Evolutionary conservation across 2,113 vertebrate genomes (phyloP), one percentile per base, ranked within the genome.

Genomic region (Misgurnus mizolepis): DNA sequence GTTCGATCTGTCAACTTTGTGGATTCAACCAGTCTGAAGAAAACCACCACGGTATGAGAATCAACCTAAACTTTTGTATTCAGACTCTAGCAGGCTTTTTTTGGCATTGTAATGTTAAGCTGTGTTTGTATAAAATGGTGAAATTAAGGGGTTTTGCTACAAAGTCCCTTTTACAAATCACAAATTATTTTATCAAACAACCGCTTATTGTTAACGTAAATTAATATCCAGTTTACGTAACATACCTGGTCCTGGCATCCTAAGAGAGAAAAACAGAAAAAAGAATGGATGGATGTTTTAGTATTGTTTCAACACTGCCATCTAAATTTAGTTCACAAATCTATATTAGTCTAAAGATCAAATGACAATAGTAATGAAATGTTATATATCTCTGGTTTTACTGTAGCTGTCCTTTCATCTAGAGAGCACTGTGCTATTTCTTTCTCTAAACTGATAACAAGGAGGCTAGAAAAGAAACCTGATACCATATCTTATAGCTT

Each of bases 21-120:
- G 98, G 98, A 70, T 99, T 99, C 93, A 99, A 99, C 90, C 98
- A 99, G 87, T 96, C 97, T 0, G 97, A 98, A 55, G 95, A 98
- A 82, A 95, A 91, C 85, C 85, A 91, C 85, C 86, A 96, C 83
- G 97, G 97, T 99, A 95, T 41, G 85, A 58, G 17, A 41, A 8
- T 58, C 14, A 15, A 58, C 17, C 18, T 17, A 6, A 15, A 12
- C 15, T 56, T 56, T 15, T 17, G 53, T 15, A 15, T 53, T 4
- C 14, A 4, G 1, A 22, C 22, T 22, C 22, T 22, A 22, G 22
- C 22, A 22, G 22, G 22, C 22, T 22, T 1, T 22, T 22, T 53
- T 53, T 53, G 50, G 50, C 15, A 11, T 53, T 53, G 50, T 53
- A 14, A 15, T 12, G 1, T 45, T 3, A 5, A 1, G 43, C 43